Base-by-base conservation (phyloP, 1,140 invertebrate species). In the Bilobella aurantiaca region DNA sequence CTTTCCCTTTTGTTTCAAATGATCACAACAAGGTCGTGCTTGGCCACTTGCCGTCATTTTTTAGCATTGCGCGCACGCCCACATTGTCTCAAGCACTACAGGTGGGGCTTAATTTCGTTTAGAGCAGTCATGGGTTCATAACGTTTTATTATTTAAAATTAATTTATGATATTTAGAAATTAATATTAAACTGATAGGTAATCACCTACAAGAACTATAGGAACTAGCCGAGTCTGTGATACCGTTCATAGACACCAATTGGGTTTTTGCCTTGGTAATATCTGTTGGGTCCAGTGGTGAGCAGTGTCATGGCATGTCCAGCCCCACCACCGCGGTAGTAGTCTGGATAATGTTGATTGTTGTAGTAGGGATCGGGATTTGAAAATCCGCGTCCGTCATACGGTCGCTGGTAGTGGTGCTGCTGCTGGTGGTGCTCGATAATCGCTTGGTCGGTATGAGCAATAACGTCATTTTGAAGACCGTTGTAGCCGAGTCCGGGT, bases 401-500 rank as follows among this genome's bases (percentile, higher is more conserved):
- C n/a, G n/a, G n/a, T n/a, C n/a, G n/a, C n/a, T n/a, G n/a, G n/a
- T n/a, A n/a, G 57, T 58, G 57, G 25, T 12, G 14, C 5, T 29
- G 23, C 3, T 8, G 25, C 8, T 25, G 23, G 8, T 58, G 57
- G 12, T 27, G 57, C 3, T 23, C 49, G 3, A 56, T 12, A 23
- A 14, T 14, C 25, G 49, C 49, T 56, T 56, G 14, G 25, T 56
- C 49, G 23, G 49, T 56, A 56, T 56, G 49, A 56, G 49, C 49
- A 12, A 56, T 23, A 14, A 58, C 57, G 29, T 58, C 12, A 29
- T 58, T 58, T 23, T 58, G 3, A 58, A 28, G 14, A 14, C 57
- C 57, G 30, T 58, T 58, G 57, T 58, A 58, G 8, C 57, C 57
- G 30, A 25, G 57, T 3, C 57, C 57, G 23, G 25, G 25, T 58